These are phyloP conservation scores for Ditylenchus weischeri DNA, from an alignment of 2,888 invertebrate species.

Conservation along the genomic window DNA sequence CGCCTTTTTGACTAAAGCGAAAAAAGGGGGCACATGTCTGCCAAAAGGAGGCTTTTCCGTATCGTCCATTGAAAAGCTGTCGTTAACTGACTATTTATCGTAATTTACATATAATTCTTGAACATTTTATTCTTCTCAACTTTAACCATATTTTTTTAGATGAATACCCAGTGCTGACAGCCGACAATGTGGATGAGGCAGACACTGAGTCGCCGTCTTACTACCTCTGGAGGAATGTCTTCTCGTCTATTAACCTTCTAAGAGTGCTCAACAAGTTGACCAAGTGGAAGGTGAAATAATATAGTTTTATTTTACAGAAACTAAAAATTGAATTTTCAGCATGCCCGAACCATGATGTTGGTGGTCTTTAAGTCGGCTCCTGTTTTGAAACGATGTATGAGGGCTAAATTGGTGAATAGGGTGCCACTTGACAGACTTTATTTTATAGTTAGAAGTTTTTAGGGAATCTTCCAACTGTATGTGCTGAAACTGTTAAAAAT, in stretches of 20 bases:
- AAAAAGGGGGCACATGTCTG: too few species aligned
- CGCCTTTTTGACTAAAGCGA: too few species aligned
- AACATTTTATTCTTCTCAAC: too few species aligned
- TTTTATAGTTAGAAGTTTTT: conserved; percentile 18
- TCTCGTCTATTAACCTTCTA: conserved; percentile 91
- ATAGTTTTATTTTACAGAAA: neutral
- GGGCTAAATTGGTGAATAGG: conserved; percentile 65
- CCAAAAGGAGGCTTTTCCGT: too few species aligned
- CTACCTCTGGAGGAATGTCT: conserved; percentile 96
- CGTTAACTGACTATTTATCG: too few species aligned
- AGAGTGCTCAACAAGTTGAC: conserved; percentile 95
- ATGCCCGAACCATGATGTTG: conserved; percentile 85
- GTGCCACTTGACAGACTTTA: neutral
- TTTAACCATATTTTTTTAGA: conserved; percentile 34
- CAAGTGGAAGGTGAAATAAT: conserved; percentile 77
- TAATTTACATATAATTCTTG: too few species aligned
- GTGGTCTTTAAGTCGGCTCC: conserved; percentile 99
- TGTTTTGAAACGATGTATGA: conserved; percentile 89
- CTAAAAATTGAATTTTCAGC: conserved; percentile 60
- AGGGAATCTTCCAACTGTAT: conserved; percentile 84
- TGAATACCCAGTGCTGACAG: conserved; percentile 53
- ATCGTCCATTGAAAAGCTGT: too few species aligned
- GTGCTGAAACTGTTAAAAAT: conserved; percentile 94
- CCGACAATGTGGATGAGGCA: conserved; percentile 51
- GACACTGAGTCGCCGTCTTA: conserved; percentile 42